These are phyloP conservation scores for Teinopalpus imperialis DNA, from an alignment of 2,888 invertebrate genomes.

Conservation along the genomic window DNA sequence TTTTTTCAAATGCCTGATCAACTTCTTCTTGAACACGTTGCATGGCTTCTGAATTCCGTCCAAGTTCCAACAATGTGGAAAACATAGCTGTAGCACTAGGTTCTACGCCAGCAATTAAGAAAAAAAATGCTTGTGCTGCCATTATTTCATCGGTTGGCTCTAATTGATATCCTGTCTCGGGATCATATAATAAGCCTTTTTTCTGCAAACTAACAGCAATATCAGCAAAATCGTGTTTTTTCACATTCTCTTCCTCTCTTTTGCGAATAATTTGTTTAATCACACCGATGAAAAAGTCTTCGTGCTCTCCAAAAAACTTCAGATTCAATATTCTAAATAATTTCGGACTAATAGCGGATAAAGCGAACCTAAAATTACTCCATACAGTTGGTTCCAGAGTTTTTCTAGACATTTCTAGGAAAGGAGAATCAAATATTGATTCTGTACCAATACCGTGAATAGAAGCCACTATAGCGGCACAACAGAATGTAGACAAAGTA, in stretches of 20 bases:
- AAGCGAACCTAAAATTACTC: constrained; percentile 40
- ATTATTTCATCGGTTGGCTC: constrained; percentile 53
- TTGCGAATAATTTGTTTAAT: constrained; percentile 31
- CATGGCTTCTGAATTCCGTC: constrained; percentile 49
- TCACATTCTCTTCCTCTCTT: constrained; percentile 25
- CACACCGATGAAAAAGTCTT: constrained; percentile 34
- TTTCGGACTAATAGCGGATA: constrained; percentile 32
- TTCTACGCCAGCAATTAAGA: constrained; percentile 59
- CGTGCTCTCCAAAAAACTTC: constrained; percentile 31
- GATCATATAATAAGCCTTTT: constrained; percentile 45
- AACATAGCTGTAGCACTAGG: constrained; percentile 52
- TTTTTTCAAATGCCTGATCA: constrained; percentile 39
- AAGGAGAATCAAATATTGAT: constrained; percentile 55
- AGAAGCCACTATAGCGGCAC: constrained; percentile 52
- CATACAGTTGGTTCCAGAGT: constrained; percentile 33
- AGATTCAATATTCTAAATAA: constrained; percentile 33
- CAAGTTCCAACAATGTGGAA: constrained; percentile 51
- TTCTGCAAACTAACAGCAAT: constrained; percentile 32
- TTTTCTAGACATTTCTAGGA: constrained; percentile 40
- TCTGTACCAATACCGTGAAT: constrained; percentile 61
- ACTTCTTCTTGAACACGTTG: constrained; percentile 55
- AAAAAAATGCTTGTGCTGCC: constrained; percentile 57
- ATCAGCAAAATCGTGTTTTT: constrained; percentile 36
- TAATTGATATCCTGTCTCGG: constrained; percentile 42
- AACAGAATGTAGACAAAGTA: constrained; percentile 42